Evolutionary conservation across 2,888 invertebrate species (phyloP), one percentile per base, ranked within the genome.

Genomic region (Glomeris marginata): DNA sequence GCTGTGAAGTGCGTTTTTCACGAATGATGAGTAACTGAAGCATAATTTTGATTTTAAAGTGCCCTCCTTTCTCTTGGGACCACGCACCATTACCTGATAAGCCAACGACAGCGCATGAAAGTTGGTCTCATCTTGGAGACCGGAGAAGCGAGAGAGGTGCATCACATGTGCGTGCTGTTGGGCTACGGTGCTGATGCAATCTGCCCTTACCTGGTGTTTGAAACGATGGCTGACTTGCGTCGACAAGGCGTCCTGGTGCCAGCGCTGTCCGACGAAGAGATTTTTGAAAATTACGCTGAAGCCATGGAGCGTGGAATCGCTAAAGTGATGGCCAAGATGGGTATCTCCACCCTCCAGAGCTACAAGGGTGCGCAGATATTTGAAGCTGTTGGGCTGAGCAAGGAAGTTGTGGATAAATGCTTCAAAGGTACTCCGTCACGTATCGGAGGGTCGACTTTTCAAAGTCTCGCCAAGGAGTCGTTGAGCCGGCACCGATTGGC

Each of bases 311-410:
- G 88, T 1, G 94, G 94, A 45, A 82, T 87, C 58, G 78, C 83
- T 45, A 91, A 91, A 69, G 88, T 80, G 35, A 98, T 98, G 97
- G 97, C 98, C 4, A 98, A 98, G 69, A 98, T 98, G 98, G 98
- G 98, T 51, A 98, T 98, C 63, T 94, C 92, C 51, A 98, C 97
- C 0, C 72, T 98, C 38, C 97, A 97, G 66, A 95, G 94, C 0
- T 98, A 98, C 70, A 97, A 95, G 72, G 88, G 94, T 55, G 98
- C 98, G 1, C 98, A 98, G 72, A 98, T 98, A 60, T 98, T 98
- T 64, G 98, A 98, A 69, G 95, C 95, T 1, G 94, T 98, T 10
- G 98, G 98, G 1, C 69, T 98, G 43, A 81, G 84, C 37, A 77
- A 83, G 52, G 94, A 97, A 61, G 85, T 98, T 0, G 77, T 98